A percentile compares a stretch with the other conserved stretches of the same genome.
Conservation (phyloP, 2,113 vertebrate genomes). For the Symphodus melops region DNA sequence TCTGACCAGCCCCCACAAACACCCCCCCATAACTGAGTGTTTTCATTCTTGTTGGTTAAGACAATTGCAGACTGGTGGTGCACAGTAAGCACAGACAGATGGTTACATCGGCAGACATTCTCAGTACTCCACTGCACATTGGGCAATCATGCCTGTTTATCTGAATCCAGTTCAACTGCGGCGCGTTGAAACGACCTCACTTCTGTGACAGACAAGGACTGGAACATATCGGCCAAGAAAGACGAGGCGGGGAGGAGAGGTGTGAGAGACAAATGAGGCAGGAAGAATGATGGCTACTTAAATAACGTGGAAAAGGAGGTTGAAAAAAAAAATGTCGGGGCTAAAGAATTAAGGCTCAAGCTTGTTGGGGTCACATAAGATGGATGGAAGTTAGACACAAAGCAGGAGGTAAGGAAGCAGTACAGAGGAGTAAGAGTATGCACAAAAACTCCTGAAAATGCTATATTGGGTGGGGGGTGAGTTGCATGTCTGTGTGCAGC, state of each 20-base stretch:
- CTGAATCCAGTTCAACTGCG: slow-evolving; percentile 8
- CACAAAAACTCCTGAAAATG: too few relatives aligned
- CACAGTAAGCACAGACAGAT: slow-evolving; percentile 59
- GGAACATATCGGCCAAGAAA: slow-evolving; percentile 10
- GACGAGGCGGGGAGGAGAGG: slow-evolving; percentile 14
- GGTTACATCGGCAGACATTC: slow-evolving; percentile 35
- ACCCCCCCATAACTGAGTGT: slow-evolving; percentile 30
- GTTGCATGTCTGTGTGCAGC: too few relatives aligned
- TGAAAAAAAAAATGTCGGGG: slow-evolving; percentile 23
- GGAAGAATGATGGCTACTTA: slow-evolving; percentile 32
- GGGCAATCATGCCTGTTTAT: slow-evolving; percentile 27
- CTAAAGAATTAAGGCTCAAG: slow-evolving; percentile 2
- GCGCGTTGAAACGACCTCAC: slow-evolving; percentile 8
- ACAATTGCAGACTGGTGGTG: slow-evolving; percentile 52
- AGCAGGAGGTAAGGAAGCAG: not conserved
- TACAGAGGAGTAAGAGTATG: slow-evolving; percentile 3
- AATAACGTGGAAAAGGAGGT: slow-evolving; percentile 21
- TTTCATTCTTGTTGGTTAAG: slow-evolving; percentile 59
- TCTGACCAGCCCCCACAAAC: slow-evolving; percentile 29
- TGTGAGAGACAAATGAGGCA: slow-evolving; percentile 28
- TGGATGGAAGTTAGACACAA: slow-evolving; percentile 6
- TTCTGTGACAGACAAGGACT: not conserved
- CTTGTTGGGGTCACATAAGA: slow-evolving; percentile 25
- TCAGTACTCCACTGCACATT: slow-evolving; percentile 38
- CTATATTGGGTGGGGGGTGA: too few relatives aligned